Conservation (phyloP, 2,888 invertebrate genomes). For the Agrotis segetum region DNA sequence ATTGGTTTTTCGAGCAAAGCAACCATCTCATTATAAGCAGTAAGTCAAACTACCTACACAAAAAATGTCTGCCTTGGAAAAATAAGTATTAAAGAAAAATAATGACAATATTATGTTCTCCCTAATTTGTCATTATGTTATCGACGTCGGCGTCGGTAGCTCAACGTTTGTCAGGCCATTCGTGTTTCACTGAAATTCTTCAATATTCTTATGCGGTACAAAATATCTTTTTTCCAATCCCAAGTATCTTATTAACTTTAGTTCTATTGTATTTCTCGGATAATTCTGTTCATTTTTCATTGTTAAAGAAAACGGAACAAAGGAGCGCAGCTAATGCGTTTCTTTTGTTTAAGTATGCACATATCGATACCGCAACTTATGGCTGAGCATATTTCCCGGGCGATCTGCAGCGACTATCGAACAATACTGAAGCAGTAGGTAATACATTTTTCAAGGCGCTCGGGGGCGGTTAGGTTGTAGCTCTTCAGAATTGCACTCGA, state of each 20-base stretch:
- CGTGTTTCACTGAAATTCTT: slow-evolving; percentile 34
- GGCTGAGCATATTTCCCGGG: slow-evolving; percentile 69
- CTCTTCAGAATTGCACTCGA: slow-evolving; percentile 73
- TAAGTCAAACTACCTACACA: not conserved
- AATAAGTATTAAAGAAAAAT: slow-evolving; percentile 9
- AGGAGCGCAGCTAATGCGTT: slow-evolving; percentile 51
- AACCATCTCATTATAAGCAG: slow-evolving; percentile 14
- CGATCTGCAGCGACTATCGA: slow-evolving; percentile 70
- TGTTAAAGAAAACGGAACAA: slow-evolving; percentile 43
- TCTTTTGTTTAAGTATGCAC: slow-evolving; percentile 65
- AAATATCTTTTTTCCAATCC: slow-evolving; percentile 25
- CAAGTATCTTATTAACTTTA: slow-evolving; percentile 35
- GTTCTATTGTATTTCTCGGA: slow-evolving; percentile 40
- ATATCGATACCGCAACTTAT: slow-evolving; percentile 76
- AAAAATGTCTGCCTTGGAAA: slow-evolving; percentile 12
- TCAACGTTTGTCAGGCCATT: slow-evolving; percentile 53
- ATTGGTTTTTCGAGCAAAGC: not conserved
- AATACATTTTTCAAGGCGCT: slow-evolving; percentile 80
- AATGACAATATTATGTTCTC: slow-evolving; percentile 37
- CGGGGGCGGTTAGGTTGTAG: slow-evolving; percentile 70
- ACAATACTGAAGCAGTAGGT: slow-evolving; percentile 68
- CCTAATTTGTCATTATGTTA: slow-evolving; percentile 54
- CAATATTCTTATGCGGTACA: slow-evolving; percentile 12
- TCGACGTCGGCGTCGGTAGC: slow-evolving; percentile 50
- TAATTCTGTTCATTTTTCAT: slow-evolving; percentile 27